Evolutionary conservation across 2,113 vertebrate species (phyloP).

Genomic region (Saccopteryx bilineata): DNA sequence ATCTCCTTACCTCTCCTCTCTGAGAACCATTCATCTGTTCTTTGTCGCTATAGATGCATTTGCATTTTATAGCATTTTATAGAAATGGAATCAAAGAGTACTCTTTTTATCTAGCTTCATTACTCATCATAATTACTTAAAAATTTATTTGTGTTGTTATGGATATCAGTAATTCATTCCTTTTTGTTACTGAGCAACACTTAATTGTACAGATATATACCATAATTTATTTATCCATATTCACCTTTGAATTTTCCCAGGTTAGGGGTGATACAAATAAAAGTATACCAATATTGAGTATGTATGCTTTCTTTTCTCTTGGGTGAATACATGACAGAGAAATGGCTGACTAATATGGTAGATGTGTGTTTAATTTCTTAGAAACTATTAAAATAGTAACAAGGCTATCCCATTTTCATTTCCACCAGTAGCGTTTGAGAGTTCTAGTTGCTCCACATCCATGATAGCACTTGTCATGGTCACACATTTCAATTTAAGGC

Average conservation of each 20-base stretch:
- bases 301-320: background rate
- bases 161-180: background rate
- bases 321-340: background rate
- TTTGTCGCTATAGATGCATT: background rate
- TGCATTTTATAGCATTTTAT: background rate
- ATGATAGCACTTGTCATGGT: background rate
- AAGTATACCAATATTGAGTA: background rate
- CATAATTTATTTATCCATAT: background rate
- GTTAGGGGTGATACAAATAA: background rate
- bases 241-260: background rate
- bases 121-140: background rate
- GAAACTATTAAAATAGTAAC: background rate
- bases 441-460: background rate
- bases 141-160: background rate
- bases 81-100: background rate
- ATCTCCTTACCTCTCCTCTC: background rate
- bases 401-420: background rate
- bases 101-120: background rate
- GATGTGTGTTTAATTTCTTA: background rate
- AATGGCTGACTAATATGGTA: background rate
- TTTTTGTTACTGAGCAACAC: background rate
- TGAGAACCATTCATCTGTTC: background rate
- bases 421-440: background rate
- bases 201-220: background rate
- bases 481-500: background rate